A percentile compares a stretch with the other conserved stretches of the same genome.
phyloP scores from a whole-genome alignment of 2,888 invertebrate species.

The Agrilus mali region DNA sequence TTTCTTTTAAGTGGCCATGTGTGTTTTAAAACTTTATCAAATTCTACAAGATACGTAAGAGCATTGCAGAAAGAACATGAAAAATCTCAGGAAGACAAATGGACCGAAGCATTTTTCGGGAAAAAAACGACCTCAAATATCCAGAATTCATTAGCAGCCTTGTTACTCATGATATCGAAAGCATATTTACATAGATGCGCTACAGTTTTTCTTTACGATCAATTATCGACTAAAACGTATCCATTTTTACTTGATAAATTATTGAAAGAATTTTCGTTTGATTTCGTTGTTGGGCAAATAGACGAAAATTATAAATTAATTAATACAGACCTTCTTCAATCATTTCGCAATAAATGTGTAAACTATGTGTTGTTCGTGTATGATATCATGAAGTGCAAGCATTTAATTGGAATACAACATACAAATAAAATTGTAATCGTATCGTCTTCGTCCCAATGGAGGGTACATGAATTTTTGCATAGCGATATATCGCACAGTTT shows the following conservation, averaged over 20 bases:
- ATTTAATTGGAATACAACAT: constrained; percentile 49
- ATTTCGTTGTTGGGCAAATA: constrained; percentile 51
- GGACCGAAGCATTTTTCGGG: constrained; percentile 26
- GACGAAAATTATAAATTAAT: constrained; percentile 36
- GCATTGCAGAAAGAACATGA: constrained; percentile 31
- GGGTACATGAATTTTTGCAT: constrained; percentile 55
- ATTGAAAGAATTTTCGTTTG: constrained; percentile 41
- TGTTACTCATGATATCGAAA: constrained; percentile 46
- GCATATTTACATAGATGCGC: constrained; percentile 52
- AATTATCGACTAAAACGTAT: constrained; percentile 41
- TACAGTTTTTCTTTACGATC: constrained; percentile 55
- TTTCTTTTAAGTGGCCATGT: no score
- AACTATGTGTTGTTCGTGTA: constrained; percentile 56
- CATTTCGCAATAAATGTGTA: constrained; percentile 38
- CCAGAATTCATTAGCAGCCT: constrained; percentile 43
- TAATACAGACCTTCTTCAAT: constrained; percentile 35
- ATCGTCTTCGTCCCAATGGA: constrained; percentile 62
- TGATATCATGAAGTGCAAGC: constrained; percentile 45
- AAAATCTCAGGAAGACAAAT: constrained; percentile 27
- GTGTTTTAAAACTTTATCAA: no score
- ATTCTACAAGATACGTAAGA: constrained; percentile 7
- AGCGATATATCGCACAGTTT: constrained; percentile 50
- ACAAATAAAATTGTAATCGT: constrained; percentile 52
- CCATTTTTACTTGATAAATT: constrained; percentile 44
- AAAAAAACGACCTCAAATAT: constrained; percentile 31